phyloP scores from a whole-genome alignment of 2,797 vertebrate species.

The Aulostomus chinensis region DNA sequence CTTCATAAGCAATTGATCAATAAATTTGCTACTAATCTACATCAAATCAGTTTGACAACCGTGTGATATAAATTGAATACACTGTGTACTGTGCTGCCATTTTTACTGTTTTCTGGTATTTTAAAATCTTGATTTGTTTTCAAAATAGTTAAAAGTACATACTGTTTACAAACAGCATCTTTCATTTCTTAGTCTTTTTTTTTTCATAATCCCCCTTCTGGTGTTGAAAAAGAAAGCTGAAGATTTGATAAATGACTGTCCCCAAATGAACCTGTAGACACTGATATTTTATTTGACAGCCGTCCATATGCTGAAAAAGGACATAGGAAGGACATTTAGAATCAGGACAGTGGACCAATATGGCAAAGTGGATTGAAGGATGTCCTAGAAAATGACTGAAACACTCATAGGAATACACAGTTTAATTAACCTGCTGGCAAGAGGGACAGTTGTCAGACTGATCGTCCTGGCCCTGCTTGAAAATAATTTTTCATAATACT shows the following conservation, averaged over 20 bases:
- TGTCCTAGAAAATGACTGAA: constrained; percentile 75
- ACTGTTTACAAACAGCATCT: constrained; percentile 1
- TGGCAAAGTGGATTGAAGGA: constrained; percentile 66
- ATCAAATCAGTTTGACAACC: too few species aligned
- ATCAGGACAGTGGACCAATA: constrained; percentile 60
- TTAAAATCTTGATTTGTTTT: neutral
- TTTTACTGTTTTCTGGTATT: constrained; percentile 16
- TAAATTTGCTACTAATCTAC: neutral
- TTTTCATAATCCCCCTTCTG: constrained; percentile 18
- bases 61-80: too few species aligned
- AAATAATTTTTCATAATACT: constrained; percentile 5
- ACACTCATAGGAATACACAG: constrained; percentile 68
- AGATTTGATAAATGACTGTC: constrained; percentile 47
- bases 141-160: constrained; percentile 2
- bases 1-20: neutral
- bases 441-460: constrained; percentile 20
- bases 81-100: neutral
- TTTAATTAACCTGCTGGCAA: constrained; percentile 62
- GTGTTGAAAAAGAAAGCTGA: constrained; percentile 24
- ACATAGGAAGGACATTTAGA: constrained; percentile 68
- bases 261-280: constrained; percentile 19
- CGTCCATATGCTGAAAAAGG: constrained; percentile 49
- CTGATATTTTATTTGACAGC: constrained; percentile 52
- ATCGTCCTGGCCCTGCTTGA: constrained; percentile 18
- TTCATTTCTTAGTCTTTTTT: constrained; percentile 4